Conservation (phyloP, 2,888 invertebrate genomes). For the Dynastes grantii region DNA sequence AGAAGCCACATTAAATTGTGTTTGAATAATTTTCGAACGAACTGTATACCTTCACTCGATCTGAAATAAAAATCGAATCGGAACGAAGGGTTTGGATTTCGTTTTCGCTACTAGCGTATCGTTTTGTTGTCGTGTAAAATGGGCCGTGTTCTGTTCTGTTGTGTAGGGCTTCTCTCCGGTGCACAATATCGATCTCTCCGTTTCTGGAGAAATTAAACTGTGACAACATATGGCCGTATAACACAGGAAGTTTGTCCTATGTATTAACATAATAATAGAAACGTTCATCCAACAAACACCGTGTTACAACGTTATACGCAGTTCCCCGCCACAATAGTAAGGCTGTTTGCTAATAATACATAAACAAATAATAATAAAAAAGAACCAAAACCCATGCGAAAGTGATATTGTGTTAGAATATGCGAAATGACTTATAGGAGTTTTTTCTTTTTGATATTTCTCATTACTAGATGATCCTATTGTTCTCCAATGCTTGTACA, state of each 20-base stretch:
- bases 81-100: background rate
- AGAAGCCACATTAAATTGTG: too few relatives aligned
- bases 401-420: too few relatives aligned
- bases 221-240: slow-evolving; percentile 46
- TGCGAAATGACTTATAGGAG: too few relatives aligned
- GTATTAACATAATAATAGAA: slow-evolving; percentile 50
- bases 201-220: slow-evolving; percentile 46
- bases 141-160: slow-evolving; percentile 35
- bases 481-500: too few relatives aligned
- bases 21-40: too few relatives aligned
- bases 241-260: slow-evolving; percentile 42
- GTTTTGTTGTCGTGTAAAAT: slow-evolving; percentile 41
- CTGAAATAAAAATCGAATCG: slow-evolving; percentile 13
- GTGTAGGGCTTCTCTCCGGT: slow-evolving; percentile 44
- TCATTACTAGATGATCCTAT: too few relatives aligned
- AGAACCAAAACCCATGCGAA: too few relatives aligned
- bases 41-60: too few relatives aligned
- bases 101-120: slow-evolving; percentile 4
- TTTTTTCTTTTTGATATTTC: too few relatives aligned
- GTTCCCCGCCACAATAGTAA: background rate
- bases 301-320: background rate
- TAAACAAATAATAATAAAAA: too few relatives aligned
- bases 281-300: slow-evolving; percentile 36
- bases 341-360: background rate
- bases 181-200: slow-evolving; percentile 47